A percentile compares a stretch with the other conserved stretches of the same genome.
These are phyloP conservation scores for Hylomyscus alleni DNA, from an alignment of 2,797 vertebrate species.

Conservation along the genomic window DNA sequence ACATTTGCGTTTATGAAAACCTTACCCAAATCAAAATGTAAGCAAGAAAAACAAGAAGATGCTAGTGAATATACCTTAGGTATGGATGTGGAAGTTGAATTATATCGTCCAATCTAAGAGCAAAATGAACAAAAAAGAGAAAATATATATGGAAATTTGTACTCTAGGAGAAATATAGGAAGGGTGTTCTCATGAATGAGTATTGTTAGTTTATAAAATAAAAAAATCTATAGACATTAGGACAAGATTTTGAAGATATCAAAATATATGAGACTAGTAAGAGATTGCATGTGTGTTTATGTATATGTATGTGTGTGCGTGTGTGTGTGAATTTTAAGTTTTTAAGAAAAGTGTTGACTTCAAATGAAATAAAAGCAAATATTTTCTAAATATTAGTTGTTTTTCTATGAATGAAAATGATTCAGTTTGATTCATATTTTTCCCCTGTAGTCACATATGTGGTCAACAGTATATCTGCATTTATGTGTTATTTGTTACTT, in stretches of 20 bases:
- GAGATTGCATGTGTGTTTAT: background rate
- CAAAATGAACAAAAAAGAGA: background rate
- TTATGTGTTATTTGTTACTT: background rate
- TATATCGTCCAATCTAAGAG: background rate
- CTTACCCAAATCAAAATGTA: background rate
- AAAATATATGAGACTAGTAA: background rate
- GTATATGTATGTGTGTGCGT: too few relatives aligned
- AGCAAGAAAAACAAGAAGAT: rapidly evolving
- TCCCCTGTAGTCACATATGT: background rate
- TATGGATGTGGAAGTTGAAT: background rate
- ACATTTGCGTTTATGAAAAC: background rate
- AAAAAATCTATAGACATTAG: background rate
- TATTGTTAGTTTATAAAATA: background rate
- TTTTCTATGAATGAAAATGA: background rate
- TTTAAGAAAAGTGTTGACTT: background rate
- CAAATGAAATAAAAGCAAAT: background rate
- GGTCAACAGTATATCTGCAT: background rate
- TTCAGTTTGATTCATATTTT: background rate
- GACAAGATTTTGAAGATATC: background rate
- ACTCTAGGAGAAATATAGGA: background rate
- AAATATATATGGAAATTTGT: background rate
- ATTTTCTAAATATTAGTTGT: background rate
- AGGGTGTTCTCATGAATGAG: background rate
- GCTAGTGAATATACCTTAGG: background rate
- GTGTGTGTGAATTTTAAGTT: background rate